Evolutionary conservation across 1,140 invertebrate species (phyloP), one percentile per base, ranked within the genome.

Genomic region (Pseudachorutes palmiensis): DNA sequence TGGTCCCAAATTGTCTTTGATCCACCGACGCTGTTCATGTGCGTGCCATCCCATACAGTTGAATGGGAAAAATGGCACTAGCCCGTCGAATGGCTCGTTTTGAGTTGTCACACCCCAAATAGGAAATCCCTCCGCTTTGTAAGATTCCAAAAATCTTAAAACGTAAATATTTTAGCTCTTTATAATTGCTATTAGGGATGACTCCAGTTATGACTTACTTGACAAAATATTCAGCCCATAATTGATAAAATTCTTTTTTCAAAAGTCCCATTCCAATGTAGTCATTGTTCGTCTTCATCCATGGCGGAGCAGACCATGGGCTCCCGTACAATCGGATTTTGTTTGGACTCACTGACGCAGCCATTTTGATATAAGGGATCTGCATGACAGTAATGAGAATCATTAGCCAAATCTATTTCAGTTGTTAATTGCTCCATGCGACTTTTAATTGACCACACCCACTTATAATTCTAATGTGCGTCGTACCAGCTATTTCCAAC

Each of bases 281-380:
- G 61, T 77, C 78, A 29, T 87, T 80, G 74, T 89, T 91, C 0
- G 85, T 87, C 79, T 97, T 97, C 92, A 97, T 97, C 93, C 93
- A 97, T 3, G 81, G 77, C 0, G 94, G 94, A 0, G 93, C 83
- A 59, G 87, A 87, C 93, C 93, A 97, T 0, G 88, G 83, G 14
- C 85, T 82, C 0, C 82, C 84, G 67, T 92, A 80, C 1, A 92
- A 78, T 62, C 81, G 72, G 74, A 85, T 70, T 60, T 77, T 70
- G 41, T 78, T 70, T 9, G 74, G 68, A 60, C 74, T 78, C 36
- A 84, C 57, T 16, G 74, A 66, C 49, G 75, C 70, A 3, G 85
- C 85, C 66, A 77, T 67, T 66, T 83, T 78, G 24, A 90, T 82
- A 49, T 82, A 78, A 0, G 88, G 87, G 70, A 90, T 86, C 85